Conservation (phyloP, 2,113 vertebrate species). For the Paedocypris sp. region DNA sequence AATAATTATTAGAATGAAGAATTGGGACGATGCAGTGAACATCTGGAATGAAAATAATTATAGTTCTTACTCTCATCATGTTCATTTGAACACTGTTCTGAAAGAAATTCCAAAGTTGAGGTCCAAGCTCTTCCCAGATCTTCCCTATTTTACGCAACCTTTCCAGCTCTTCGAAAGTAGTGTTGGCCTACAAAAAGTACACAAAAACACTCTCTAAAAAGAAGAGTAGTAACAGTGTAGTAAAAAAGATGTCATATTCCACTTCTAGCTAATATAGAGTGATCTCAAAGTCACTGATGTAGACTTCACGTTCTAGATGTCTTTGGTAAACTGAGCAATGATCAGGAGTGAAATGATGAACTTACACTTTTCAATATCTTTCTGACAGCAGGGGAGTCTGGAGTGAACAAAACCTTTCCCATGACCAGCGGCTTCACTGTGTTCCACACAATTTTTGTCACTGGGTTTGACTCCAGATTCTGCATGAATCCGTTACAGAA, state of each 20-base stretch:
- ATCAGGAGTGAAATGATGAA: neutral
- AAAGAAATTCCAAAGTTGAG: slow-evolving; percentile 86
- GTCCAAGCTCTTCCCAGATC: slow-evolving; percentile 83
- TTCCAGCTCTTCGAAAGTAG: slow-evolving; percentile 85
- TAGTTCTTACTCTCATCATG: slow-evolving; percentile 73
- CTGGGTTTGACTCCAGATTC: slow-evolving; percentile 83
- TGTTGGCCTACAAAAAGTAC: slow-evolving; percentile 72
- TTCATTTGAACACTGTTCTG: slow-evolving; percentile 81
- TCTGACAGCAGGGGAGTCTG: slow-evolving; percentile 71
- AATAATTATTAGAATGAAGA: too few species aligned
- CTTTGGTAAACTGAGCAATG: neutral
- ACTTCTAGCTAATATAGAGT: too few species aligned
- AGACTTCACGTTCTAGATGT: too few species aligned
- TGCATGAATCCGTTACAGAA: slow-evolving; percentile 90
- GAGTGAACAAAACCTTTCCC: slow-evolving; percentile 91
- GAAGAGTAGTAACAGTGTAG: too few species aligned
- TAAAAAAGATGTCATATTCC: too few species aligned
- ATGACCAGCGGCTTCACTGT: slow-evolving; percentile 89
- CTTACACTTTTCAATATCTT: slow-evolving; percentile 88
- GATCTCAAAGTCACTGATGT: too few species aligned
- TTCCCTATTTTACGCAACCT: slow-evolving; percentile 68
- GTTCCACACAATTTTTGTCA: slow-evolving; percentile 88
- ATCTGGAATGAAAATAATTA: neutral
- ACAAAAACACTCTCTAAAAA: slow-evolving; percentile 11
- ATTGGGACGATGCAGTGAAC: too few species aligned